phyloP scores from a whole-genome alignment of 2,888 invertebrate species.

The Xanthia icteritia region DNA sequence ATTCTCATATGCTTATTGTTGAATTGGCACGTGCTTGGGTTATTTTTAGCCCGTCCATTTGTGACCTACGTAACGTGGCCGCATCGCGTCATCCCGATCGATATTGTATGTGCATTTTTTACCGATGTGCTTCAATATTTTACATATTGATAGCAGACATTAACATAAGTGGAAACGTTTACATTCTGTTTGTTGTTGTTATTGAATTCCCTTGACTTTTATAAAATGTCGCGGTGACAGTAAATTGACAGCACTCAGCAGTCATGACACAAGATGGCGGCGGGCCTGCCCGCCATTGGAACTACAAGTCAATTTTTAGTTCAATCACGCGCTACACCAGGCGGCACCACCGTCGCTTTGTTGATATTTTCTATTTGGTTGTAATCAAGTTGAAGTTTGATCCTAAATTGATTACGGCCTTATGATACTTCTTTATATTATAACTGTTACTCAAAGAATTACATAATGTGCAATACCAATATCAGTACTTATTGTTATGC shows the following conservation, averaged over 20 bases:
- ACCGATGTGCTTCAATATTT: slow-evolving; percentile 25
- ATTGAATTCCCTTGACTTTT: slow-evolving; percentile 83
- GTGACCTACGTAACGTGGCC: slow-evolving; percentile 68
- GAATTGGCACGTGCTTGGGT: slow-evolving; percentile 83
- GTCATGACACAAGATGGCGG: slow-evolving; percentile 85
- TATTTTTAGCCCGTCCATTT: slow-evolving; percentile 84
- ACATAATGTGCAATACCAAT: background rate
- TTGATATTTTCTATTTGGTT: slow-evolving; percentile 65
- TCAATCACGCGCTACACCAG: slow-evolving; percentile 82
- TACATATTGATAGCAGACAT: slow-evolving; percentile 21
- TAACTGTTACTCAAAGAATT: background rate
- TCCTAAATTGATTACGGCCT: background rate
- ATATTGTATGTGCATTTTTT: slow-evolving; percentile 70
- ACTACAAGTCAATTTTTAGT: slow-evolving; percentile 56
- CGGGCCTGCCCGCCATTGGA: slow-evolving; percentile 58
- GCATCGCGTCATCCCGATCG: slow-evolving; percentile 73
- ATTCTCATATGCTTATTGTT: slow-evolving; percentile 46
- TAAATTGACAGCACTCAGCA: slow-evolving; percentile 86
- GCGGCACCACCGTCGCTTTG: slow-evolving; percentile 80
- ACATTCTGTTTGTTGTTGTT: slow-evolving; percentile 85
- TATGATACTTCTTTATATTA: background rate
- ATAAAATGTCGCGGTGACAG: slow-evolving; percentile 87
- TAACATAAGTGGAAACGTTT: slow-evolving; percentile 49
- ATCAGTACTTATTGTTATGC: background rate
- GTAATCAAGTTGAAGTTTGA: slow-evolving; percentile 12